Evolutionary conservation across 1,140 invertebrate species (phyloP), one percentile per base, ranked within the genome.

Genomic region (Eueides isabella): DNA sequence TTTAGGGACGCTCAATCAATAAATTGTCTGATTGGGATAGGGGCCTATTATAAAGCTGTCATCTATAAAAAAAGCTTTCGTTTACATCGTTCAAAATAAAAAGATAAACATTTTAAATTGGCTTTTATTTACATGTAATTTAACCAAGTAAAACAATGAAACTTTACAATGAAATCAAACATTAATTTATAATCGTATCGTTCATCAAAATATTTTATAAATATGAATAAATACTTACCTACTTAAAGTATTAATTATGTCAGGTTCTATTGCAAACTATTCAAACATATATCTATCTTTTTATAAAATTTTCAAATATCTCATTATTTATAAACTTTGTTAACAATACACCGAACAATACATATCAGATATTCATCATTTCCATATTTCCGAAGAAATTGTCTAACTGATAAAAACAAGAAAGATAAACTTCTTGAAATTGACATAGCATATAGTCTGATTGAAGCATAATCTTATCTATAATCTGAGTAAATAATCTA

Each of bases 1-100:
- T 26, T 55, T 26, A 55, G 26, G 19, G 48, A 55, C 26, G 19
- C 9, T 55, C 48, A 55, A 26, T 55, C 48, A 55, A 55, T 55
- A 26, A 55, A 55, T 55, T 55, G 48, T 11, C 48, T 55, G 48
- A 55, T 55, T 55, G 48, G 23, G 48, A 55, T 55, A 55, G 48
- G 48, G 48, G 48, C 48, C 19, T 55, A 55, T 55, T 55, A 55
- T 55, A 12, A 26, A 26, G 19, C 0, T 12, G 16, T 55, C 19
- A 11, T 12, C 48, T 55, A 23, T 55, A 19, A 55, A 11, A 12
- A 9, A 26, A 26, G 23, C 48, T 55, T 26, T 48, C n/a, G 0
- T 19, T 19, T 55, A 55, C 2, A 48, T 26, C 5, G 6, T 2
- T 1, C n/a, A 44, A 19, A 38, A 38, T 38, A 38, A 38, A 38